These are phyloP conservation scores for Gymnothorax reevesii DNA, from an alignment of 2,797 vertebrate species.

Conservation along the genomic window DNA sequence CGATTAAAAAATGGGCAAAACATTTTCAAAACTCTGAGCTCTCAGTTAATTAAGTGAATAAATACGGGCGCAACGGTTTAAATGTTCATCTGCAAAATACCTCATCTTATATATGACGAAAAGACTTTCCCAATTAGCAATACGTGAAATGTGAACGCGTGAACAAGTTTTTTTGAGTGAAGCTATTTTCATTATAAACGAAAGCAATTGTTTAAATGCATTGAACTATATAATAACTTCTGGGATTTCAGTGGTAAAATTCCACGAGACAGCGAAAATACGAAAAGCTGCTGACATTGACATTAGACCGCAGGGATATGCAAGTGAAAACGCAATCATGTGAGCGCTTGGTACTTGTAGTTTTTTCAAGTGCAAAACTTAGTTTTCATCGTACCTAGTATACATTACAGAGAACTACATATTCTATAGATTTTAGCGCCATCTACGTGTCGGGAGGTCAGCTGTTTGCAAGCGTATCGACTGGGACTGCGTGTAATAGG, in stretches of 20 bases:
- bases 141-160: too few relatives aligned
- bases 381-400: neutral
- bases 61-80: neutral
- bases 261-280: slow-evolving; percentile 20
- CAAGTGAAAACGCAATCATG: slow-evolving; percentile 35
- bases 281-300: slow-evolving; percentile 62
- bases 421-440: slow-evolving; percentile 52
- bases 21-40: neutral
- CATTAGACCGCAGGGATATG: slow-evolving; percentile 46
- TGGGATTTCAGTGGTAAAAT: slow-evolving; percentile 16
- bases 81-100: neutral
- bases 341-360: slow-evolving; percentile 65
- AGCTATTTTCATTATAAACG: too few relatives aligned
- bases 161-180: too few relatives aligned
- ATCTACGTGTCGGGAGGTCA: slow-evolving; percentile 29
- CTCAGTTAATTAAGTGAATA: neutral
- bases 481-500: slow-evolving; percentile 41
- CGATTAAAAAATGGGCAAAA: neutral
- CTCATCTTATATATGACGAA: neutral
- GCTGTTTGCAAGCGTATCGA: slow-evolving; percentile 35
- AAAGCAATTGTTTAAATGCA: too few relatives aligned
- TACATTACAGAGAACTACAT: slow-evolving; percentile 56
- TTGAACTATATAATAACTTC: too few relatives aligned
- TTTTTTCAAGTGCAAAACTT: slow-evolving; percentile 33
- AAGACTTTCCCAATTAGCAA: neutral